Conservation (phyloP, 2,113 vertebrate genomes). For the Scatophagus argus region DNA sequence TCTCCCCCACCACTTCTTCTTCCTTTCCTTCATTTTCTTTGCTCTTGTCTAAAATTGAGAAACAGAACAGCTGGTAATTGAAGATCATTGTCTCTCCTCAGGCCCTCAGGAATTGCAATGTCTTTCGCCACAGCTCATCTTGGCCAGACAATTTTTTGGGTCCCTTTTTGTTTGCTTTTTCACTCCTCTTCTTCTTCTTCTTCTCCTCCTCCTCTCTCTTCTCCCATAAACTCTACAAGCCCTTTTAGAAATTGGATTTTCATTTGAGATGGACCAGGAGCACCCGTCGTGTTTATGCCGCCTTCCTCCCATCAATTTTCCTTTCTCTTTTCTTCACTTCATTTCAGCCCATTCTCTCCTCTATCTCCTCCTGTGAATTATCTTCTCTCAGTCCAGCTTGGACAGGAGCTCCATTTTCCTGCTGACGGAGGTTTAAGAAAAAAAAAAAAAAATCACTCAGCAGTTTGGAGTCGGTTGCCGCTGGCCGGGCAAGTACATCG, state of each 20-base stretch:
- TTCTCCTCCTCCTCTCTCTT: constrained; percentile 28
- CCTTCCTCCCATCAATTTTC: constrained; percentile 68
- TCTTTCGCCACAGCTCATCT: constrained; percentile 72
- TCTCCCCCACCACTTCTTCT: constrained; percentile 2
- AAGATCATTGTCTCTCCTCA: constrained; percentile 86
- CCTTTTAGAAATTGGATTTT: constrained; percentile 83
- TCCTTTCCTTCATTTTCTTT: constrained; percentile 40
- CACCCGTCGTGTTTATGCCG: constrained; percentile 72
- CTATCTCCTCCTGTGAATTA: constrained; percentile 68
- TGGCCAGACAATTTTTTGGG: constrained; percentile 60
- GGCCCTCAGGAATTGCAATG: constrained; percentile 80
- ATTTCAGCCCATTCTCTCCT: constrained; percentile 56
- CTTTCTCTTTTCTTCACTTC: constrained; percentile 57
- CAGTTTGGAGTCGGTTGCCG: not conserved
- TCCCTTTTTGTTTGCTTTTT: constrained; percentile 61
- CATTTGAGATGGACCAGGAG: constrained; percentile 75
- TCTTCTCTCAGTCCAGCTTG: constrained; percentile 54
- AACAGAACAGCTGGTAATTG: constrained; percentile 85
- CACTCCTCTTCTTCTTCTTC: constrained; percentile 20
- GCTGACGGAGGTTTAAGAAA: constrained; percentile 31
- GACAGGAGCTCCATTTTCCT: constrained; percentile 70
- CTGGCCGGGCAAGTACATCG: not conserved
- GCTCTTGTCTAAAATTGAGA: constrained; percentile 84
- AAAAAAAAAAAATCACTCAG: not conserved
- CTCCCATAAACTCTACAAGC: constrained; percentile 72